These are phyloP conservation scores for Lasioglossum lativentre DNA, from an alignment of 2,888 invertebrate genomes.

Conservation along the genomic window DNA sequence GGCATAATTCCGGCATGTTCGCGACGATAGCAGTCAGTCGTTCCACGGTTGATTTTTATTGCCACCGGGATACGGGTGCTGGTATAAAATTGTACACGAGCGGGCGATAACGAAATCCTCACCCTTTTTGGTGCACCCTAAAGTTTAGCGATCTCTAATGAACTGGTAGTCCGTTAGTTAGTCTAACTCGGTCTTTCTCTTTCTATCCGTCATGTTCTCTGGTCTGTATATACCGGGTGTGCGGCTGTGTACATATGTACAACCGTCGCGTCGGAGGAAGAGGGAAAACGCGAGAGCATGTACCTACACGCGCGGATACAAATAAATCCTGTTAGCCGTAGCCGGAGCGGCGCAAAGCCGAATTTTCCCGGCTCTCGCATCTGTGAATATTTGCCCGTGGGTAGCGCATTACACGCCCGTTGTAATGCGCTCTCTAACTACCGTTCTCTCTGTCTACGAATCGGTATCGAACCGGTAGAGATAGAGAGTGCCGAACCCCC, in stretches of 20 bases:
- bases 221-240: slow-evolving; percentile 25
- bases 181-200: slow-evolving; percentile 58
- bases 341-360: slow-evolving; percentile 66
- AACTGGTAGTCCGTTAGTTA: slow-evolving; percentile 78
- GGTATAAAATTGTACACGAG: slow-evolving; percentile 52
- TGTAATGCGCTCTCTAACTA: slow-evolving; percentile 66
- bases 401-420: slow-evolving; percentile 65
- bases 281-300: slow-evolving; percentile 53
- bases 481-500: neutral
- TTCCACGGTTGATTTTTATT: slow-evolving; percentile 44
- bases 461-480: slow-evolving; percentile 18
- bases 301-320: slow-evolving; percentile 67
- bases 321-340: slow-evolving; percentile 77
- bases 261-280: slow-evolving; percentile 22
- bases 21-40: neutral
- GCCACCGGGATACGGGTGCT: slow-evolving; percentile 44
- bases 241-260: slow-evolving; percentile 40
- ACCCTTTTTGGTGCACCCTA: slow-evolving; percentile 69
- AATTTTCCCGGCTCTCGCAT: slow-evolving; percentile 75
- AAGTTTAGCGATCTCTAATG: slow-evolving; percentile 80
- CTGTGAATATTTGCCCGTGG: slow-evolving; percentile 79
- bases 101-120: slow-evolving; percentile 74
- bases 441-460: slow-evolving; percentile 30
- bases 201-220: slow-evolving; percentile 25
- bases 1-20: neutral